A percentile compares a stretch with the other conserved stretches of the same genome.
Conservation (phyloP, 64 coral and sea anemone genomes). For the Montipora foliosa region DNA sequence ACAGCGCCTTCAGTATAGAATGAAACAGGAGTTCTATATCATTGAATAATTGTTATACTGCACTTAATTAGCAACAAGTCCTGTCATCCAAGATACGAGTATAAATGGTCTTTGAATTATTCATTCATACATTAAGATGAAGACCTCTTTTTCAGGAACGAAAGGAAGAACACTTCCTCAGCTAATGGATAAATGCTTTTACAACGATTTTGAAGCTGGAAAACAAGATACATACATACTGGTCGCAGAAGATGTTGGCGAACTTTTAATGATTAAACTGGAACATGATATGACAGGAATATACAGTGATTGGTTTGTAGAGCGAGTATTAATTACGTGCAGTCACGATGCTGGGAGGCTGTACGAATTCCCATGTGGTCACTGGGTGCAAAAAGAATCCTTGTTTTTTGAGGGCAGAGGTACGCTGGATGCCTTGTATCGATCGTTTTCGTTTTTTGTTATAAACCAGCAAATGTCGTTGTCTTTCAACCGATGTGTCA, state of each 20-base stretch:
- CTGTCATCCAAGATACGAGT: too few relatives aligned
- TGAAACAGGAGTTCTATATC: too few relatives aligned
- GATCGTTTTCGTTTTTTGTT: too few relatives aligned
- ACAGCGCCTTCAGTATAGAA: too few relatives aligned
- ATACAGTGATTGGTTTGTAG: slow-evolving; percentile 79
- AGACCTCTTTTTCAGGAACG: slow-evolving; percentile 19
- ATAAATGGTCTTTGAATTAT: too few relatives aligned
- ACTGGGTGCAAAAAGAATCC: slow-evolving; percentile 66
- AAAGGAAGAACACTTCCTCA: slow-evolving; percentile 65
- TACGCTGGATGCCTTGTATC: neutral
- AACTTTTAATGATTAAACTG: slow-evolving; percentile 64
- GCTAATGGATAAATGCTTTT: slow-evolving; percentile 71
- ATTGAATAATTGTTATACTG: too few relatives aligned
- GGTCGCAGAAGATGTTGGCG: slow-evolving; percentile 64
- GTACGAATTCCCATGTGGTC: slow-evolving; percentile 65
- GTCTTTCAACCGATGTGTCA: too few relatives aligned
- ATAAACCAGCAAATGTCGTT: too few relatives aligned
- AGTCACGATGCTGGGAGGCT: slow-evolving; percentile 49
- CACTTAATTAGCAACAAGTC: too few relatives aligned
- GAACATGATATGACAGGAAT: slow-evolving; percentile 51
- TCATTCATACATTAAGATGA: neutral
- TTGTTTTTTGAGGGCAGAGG: slow-evolving; percentile 62
- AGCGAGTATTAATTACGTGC: slow-evolving; percentile 62
- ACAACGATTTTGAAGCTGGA: slow-evolving; percentile 77
- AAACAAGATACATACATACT: slow-evolving; percentile 64